These are phyloP conservation scores for Ostrea denselamellosa DNA, from an alignment of 1,140 invertebrate genomes.

Conservation along the genomic window DNA sequence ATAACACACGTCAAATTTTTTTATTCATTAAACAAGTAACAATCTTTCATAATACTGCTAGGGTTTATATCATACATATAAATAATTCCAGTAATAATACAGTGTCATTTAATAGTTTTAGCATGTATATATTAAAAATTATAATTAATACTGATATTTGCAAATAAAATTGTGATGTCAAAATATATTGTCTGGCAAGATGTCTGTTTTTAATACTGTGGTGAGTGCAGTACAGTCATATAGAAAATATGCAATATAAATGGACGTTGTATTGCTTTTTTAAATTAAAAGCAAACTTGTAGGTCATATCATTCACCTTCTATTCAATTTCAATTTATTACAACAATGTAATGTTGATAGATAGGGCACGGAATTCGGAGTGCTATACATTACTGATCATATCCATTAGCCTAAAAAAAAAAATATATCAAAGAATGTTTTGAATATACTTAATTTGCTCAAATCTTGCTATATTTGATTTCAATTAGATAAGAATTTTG, in stretches of 20 bases:
- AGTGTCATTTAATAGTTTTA: not conserved
- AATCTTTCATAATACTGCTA: constrained; percentile 14
- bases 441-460: not conserved
- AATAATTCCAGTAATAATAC: not conserved
- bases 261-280: too few species aligned
- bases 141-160: constrained; percentile 13
- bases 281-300: too few species aligned
- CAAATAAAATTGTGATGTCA: not conserved
- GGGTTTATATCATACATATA: constrained; percentile 9
- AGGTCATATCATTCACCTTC: too few species aligned
- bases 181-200: constrained; percentile 20
- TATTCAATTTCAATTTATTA: too few species aligned
- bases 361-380: too few species aligned
- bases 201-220: not conserved
- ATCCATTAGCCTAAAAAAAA: not conserved
- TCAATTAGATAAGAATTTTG: constrained; percentile 28
- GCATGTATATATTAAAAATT: not conserved
- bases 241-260: not conserved
- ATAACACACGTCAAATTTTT: not conserved
- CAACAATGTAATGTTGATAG: too few species aligned
- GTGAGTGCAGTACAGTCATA: not conserved
- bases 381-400: too few species aligned
- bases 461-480: not conserved
- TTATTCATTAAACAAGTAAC: not conserved
- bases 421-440: not conserved